Conservation (phyloP, 2,888 invertebrate genomes). For the Andrena haemorrhoa region DNA sequence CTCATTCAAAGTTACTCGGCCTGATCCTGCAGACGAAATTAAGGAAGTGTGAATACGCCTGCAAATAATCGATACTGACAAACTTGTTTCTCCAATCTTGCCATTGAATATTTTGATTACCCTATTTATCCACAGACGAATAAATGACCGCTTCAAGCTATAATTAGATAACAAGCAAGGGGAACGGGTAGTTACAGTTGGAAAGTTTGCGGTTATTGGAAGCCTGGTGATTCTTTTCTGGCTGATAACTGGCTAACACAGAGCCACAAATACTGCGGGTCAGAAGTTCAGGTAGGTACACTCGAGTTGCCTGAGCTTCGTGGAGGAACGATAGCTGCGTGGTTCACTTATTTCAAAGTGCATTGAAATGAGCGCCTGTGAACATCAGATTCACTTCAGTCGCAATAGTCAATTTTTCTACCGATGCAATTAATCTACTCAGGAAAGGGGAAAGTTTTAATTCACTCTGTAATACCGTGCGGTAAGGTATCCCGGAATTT, state of each 20-base stretch:
- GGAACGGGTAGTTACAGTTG: background rate
- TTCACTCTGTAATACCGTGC: background rate
- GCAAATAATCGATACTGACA: conserved; percentile 28
- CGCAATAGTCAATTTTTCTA: too few relatives aligned
- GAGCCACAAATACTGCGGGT: background rate
- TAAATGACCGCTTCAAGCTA: background rate
- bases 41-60: conserved; percentile 24
- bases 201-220: conserved; percentile 10
- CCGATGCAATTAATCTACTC: too few relatives aligned
- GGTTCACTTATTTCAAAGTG: too few relatives aligned
- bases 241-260: background rate
- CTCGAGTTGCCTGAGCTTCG: background rate
- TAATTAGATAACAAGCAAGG: conserved; percentile 5
- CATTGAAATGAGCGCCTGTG: too few relatives aligned
- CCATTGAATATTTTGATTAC: background rate
- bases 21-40: conserved; percentile 26
- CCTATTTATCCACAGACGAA: conserved; percentile 3
- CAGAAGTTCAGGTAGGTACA: background rate
- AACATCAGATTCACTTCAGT: too few relatives aligned
- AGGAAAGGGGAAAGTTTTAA: too few relatives aligned
- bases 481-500: background rate
- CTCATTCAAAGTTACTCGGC: conserved; percentile 32
- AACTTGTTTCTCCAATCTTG: conserved; percentile 13
- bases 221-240: background rate
- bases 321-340: background rate